A percentile compares a stretch with the other conserved stretches of the same genome.
Evolutionary conservation across 2,888 invertebrate species (phyloP).

Genomic region (Trichacis sp.): DNA sequence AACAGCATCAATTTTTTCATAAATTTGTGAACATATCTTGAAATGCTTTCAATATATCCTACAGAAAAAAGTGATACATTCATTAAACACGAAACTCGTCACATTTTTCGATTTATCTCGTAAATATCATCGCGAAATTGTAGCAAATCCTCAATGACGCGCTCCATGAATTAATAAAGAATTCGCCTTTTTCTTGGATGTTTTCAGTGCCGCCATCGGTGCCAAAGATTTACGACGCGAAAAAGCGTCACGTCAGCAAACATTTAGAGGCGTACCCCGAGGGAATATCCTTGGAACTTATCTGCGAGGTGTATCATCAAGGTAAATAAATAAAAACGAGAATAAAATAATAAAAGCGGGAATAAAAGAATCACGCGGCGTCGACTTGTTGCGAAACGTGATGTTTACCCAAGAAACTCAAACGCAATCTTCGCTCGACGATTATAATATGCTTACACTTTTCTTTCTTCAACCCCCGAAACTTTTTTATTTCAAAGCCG

Average conservation of each 20-base stretch:
- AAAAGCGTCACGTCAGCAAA: constrained; percentile 83
- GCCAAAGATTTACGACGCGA: constrained; percentile 87
- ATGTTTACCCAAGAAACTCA: too few species aligned
- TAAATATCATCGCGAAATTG: too few species aligned
- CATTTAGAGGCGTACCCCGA: constrained; percentile 88
- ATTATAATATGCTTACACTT: not conserved
- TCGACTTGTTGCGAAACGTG: not conserved
- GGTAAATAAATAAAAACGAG: constrained; percentile 7
- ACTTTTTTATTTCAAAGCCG: too few species aligned
- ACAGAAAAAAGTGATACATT: too few species aligned
- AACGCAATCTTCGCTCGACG: not conserved
- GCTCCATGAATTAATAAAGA: constrained; percentile 15
- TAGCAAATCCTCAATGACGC: too few species aligned
- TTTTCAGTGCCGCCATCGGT: constrained; percentile 84
- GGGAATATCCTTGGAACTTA: constrained; percentile 84
- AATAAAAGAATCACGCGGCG: not conserved
- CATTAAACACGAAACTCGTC: too few species aligned
- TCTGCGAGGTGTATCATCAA: constrained; percentile 80
- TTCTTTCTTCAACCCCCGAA: not conserved
- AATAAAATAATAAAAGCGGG: too few species aligned
- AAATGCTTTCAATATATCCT: too few species aligned
- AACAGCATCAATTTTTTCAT: too few species aligned
- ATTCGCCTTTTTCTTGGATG: constrained; percentile 52
- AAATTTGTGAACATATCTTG: too few species aligned
- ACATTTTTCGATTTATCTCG: too few species aligned